Base-by-base conservation (phyloP, 2,888 invertebrate genomes). In the Eilema caniola region DNA sequence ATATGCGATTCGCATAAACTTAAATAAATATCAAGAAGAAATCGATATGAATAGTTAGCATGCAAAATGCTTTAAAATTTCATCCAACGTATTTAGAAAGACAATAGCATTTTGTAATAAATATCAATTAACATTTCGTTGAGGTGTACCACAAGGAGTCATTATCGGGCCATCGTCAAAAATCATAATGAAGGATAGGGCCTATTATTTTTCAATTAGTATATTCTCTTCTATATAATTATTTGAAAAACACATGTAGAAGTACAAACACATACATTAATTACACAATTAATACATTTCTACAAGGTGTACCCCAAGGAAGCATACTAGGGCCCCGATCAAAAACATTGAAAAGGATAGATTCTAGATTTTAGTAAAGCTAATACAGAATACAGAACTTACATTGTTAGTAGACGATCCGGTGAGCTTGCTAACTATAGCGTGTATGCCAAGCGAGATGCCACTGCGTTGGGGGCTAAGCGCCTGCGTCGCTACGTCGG, bases 371-470 rank as follows among this genome's bases (percentile, higher is more conserved):
- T 31, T 11, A 31, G n/a, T n/a, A 5, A 31, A 10, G 16, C 12
- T 11, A 53, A n/a, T 28, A 25, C n/a, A 7, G 12, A 28, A 64
- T n/a, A n/a, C 10, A 7, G 12, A 28, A 77, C 86, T 86, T 12
- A 91, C 89, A 62, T 76, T 70, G n/a, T 74, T 82, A 14, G 47
- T 79, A 3, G 76, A 47, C 0, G 80, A 84, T 2, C 93, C 96
- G 83, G 97, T 98, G 67, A 98, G 93, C 81, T 97, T 97, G 64
- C 97, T 98, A 96, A 99, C 98, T 64, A 98, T 97, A 31, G 98
- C 97, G 86, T 98, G 98, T 76, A 98, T 98, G 0, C 98, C 98
- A 84, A 97, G 97, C 0, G 98, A 98, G 80, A 98, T 97, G 75
- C 98, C 96, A 77, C 97, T 96, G 63, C 97, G 96, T 95, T 97